Base-by-base conservation (phyloP, 2,888 invertebrate species). In the Liodrosophila aerea region DNA sequence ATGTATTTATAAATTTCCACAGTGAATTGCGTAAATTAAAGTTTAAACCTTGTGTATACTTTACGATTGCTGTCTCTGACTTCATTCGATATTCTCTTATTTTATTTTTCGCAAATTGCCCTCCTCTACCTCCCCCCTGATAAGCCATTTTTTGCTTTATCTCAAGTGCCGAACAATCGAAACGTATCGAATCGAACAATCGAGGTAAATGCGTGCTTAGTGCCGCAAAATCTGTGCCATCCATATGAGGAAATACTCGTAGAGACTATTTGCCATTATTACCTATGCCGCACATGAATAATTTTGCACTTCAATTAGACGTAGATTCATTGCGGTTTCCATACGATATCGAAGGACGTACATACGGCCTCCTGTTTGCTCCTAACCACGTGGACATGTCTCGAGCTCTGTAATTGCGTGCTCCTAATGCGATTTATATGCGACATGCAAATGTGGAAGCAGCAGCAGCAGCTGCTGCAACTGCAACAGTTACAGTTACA, bases 401-500 rank as follows among this genome's bases (percentile, higher is more conserved):
- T 46, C 41, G 46, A 49, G 53, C 54, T 54, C 64, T 58, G 72
- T 72, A 73, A 73, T 65, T 72, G 72, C 65, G 61, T 69, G 65
- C 64, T 59, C 53, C 66, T 84, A 78, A 78, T 78, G 78, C 84
- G 84, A 84, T 78, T 84, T 78, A 81, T 78, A 72, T 84, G 78
- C 81, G 64, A 67, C 66, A 69, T 81, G 77, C 84, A 77, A 81
- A 84, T 84, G 77, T 63, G 54, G 62, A 56, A 57, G 12, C 45
- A 34, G 36, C 47, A 49, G 45, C 30, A 41, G 36, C 22, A 41
- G 62, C 51, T 46, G 59, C 31, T 47, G 64, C 70, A 64, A 16
- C 54, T 66, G 67, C 40, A 36, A 22, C 22, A 5, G 22, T 5
- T 4, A 22, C 22, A 5, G 65, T 40, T 47, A 4, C 31, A 34